phyloP scores from a whole-genome alignment of 2,113 vertebrate species.

The Eretmochelys imbricata region DNA sequence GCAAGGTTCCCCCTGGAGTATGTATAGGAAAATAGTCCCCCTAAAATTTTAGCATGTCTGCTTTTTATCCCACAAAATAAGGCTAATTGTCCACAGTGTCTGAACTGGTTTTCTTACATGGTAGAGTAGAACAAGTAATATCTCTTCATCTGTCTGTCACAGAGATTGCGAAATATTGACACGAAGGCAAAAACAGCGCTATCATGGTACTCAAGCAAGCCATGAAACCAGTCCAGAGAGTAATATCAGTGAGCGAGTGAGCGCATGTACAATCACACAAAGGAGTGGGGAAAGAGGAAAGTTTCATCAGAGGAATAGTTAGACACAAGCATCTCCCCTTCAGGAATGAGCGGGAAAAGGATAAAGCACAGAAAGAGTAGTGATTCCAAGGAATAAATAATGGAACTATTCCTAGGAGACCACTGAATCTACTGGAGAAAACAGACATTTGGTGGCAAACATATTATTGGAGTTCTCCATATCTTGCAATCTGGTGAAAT shows the following conservation, averaged over 20 bases:
- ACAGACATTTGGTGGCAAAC: neutral
- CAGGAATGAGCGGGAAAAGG: neutral
- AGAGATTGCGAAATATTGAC: slow-evolving; percentile 37
- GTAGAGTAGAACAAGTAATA: slow-evolving; percentile 50
- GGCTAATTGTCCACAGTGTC: slow-evolving; percentile 31
- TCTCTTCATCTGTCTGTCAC: slow-evolving; percentile 53
- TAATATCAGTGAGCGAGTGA: neutral
- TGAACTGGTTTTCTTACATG: slow-evolving; percentile 26
- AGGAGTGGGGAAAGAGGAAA: neutral
- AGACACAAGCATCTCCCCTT: neutral
- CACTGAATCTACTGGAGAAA: neutral
- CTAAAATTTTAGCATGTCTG: slow-evolving; percentile 39
- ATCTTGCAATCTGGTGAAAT: neutral
- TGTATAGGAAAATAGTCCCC: neutral
- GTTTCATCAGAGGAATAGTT: neutral
- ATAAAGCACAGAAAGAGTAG: neutral
- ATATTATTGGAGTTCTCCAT: neutral
- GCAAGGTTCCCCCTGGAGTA: neutral
- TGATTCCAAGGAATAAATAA: neutral
- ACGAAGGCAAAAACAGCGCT: slow-evolving; percentile 36
- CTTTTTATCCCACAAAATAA: slow-evolving; percentile 38
- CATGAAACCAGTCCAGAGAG: neutral
- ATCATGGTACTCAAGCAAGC: slow-evolving; percentile 39
- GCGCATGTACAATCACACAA: slow-evolving; percentile 5
- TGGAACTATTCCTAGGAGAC: neutral